Evolutionary conservation across 2,888 invertebrate species (phyloP), one percentile per base, ranked within the genome.

Genomic region (Drosophila sordidula): DNA sequence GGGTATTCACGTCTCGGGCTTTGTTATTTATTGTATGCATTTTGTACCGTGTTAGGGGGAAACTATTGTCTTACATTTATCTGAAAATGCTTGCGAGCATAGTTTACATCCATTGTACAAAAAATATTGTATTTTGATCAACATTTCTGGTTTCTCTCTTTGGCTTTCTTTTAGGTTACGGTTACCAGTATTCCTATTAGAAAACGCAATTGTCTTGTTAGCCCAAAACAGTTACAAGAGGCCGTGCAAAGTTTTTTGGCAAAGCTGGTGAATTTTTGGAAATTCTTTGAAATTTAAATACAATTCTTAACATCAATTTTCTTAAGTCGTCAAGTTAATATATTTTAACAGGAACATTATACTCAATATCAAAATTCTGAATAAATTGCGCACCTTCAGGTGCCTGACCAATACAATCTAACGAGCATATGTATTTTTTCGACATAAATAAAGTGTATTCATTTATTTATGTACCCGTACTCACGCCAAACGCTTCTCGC

Each of bases 131-230:
- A 46, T 58, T 69, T 57, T 72, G 49, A 71, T 71, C 47, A 55
- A 58, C 32, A 51, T 46, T 72, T 73, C 22, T 69, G 59, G 51
- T 68, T 47, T 64, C 52, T 61, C 55, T 67, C 12, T 79, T 68
- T 70, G 68, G 62, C 67, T 72, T 75, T 67, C 81, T 74, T 85
- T 83, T 85, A 85, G 85, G 85, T 83, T 85, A 82, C 64, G 85
- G 85, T 78, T 87, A 85, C 71, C 86, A 73, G 66, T 83, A 85
- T 80, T 69, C 78, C 71, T 80, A 83, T 85, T 87, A 85, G 62
- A 56, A 66, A 50, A 44, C 64, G 8, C 9, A 9, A 29, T 29
- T 29, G 29, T 42, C 39, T 38, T 57, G 34, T 34, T 34, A 34
- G 12, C 34, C 1, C 4, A 12, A n/a, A 45, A 26, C 39, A 44